These are phyloP conservation scores for Pseudochirops cupreus DNA, from an alignment of 2,797 vertebrate genomes.

Conservation along the genomic window DNA sequence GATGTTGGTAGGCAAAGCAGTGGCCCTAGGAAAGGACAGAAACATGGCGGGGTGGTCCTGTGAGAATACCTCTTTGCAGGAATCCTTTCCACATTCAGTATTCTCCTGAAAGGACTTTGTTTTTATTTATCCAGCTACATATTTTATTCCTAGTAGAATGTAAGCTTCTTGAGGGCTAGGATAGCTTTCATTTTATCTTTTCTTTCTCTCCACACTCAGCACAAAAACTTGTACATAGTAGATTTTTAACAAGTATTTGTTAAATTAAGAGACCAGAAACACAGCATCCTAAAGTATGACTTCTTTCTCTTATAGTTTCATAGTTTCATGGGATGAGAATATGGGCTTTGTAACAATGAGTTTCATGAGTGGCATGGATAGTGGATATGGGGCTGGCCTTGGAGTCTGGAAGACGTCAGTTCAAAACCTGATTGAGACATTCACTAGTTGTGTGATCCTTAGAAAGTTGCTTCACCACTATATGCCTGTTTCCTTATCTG, in stretches of 20 bases:
- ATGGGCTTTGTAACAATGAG: background rate
- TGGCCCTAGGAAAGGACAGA: background rate
- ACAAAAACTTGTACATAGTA: background rate
- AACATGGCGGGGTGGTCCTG: fast-evolving
- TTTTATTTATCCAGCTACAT: background rate
- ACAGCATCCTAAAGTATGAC: background rate
- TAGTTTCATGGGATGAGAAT: background rate
- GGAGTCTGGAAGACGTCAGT: background rate
- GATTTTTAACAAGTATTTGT: background rate
- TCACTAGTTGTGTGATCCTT: background rate
- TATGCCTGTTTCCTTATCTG: constrained; percentile 1
- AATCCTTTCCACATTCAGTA: background rate
- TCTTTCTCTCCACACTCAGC: background rate
- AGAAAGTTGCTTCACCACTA: background rate
- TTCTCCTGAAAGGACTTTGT: background rate
- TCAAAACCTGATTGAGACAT: background rate
- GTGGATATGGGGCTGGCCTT: background rate
- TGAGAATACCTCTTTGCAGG: background rate
- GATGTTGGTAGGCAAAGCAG: background rate
- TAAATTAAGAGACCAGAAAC: background rate
- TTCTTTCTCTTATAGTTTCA: background rate
- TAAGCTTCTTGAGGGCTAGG: background rate
- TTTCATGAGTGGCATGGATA: background rate
- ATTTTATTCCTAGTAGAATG: background rate
- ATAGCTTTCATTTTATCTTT: background rate